Evolutionary conservation across 2,888 invertebrate species (phyloP).

Genomic region (Drosophila mimetica): DNA sequence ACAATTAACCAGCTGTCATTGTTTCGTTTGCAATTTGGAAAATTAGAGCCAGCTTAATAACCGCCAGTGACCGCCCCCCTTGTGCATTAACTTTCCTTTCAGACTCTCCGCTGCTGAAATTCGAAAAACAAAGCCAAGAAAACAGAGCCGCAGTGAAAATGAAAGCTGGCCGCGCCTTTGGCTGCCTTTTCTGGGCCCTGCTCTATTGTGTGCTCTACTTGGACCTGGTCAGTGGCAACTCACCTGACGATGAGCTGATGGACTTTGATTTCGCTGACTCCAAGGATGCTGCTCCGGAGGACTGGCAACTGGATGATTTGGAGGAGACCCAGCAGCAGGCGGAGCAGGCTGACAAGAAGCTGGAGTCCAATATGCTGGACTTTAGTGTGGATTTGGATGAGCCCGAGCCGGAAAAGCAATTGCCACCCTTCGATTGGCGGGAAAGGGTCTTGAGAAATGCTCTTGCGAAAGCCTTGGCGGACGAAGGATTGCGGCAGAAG

Average conservation of each 20-base stretch:
- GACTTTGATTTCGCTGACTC: conserved; percentile 79
- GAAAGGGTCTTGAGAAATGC: conserved; percentile 86
- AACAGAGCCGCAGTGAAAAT: conserved; percentile 56
- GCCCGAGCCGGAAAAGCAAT: conserved; percentile 62
- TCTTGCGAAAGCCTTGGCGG: conserved; percentile 86
- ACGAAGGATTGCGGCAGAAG: conserved; percentile 86
- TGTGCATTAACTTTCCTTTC: conserved; percentile 64
- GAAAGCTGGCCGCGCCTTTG: conserved; percentile 61
- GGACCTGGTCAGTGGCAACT: conserved; percentile 56
- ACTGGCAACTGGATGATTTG: conserved; percentile 79
- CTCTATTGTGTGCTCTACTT: conserved; percentile 71
- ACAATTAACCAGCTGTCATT: conserved; percentile 41
- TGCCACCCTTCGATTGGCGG: conserved; percentile 81
- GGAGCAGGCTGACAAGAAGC: conserved; percentile 55
- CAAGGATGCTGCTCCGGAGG: conserved; percentile 78
- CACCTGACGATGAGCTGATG: conserved; percentile 65
- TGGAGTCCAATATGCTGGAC: conserved; percentile 62
- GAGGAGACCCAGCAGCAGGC: conserved; percentile 48
- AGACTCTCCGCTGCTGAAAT: conserved; percentile 13
- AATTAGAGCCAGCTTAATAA: conserved; percentile 54
- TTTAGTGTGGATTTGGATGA: conserved; percentile 72
- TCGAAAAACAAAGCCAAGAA: conserved; percentile 29
- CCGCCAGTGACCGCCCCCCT: conserved; percentile 61
- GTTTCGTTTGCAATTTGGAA: conserved; percentile 23
- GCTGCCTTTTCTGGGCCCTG: conserved; percentile 70